A percentile compares a stretch with the other conserved stretches of the same genome.
phyloP scores from a whole-genome alignment of 2,113 vertebrate species.

The Corydoras maculifer region DNA sequence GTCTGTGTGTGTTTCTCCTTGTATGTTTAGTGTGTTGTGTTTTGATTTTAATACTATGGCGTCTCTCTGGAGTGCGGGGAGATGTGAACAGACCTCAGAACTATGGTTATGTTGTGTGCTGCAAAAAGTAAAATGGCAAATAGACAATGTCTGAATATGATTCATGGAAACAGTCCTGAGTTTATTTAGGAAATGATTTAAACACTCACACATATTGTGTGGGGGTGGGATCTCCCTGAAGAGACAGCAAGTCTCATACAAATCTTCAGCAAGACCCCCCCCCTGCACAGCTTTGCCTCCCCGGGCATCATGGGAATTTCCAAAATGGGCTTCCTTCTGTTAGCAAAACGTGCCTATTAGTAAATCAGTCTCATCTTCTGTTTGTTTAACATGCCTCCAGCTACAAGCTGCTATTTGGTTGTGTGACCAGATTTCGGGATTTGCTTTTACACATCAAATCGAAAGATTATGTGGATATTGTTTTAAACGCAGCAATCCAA shows the following conservation, averaged over 20 bases:
- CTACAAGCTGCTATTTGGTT: neutral
- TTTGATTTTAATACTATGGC: too few relatives aligned
- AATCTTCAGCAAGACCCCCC: constrained; percentile 9
- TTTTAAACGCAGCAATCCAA: too few relatives aligned
- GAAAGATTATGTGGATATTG: too few relatives aligned
- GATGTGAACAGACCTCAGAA: too few relatives aligned
- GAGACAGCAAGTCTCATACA: neutral
- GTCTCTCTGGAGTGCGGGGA: too few relatives aligned
- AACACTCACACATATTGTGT: neutral
- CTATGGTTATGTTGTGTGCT: too few relatives aligned
- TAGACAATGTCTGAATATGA: too few relatives aligned
- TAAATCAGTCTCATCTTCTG: constrained; percentile 7
- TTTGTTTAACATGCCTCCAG: neutral
- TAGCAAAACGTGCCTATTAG: constrained; percentile 7
- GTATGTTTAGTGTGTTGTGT: too few relatives aligned
- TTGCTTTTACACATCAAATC: constrained; percentile 19
- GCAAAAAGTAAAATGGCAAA: too few relatives aligned
- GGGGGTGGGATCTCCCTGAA: neutral
- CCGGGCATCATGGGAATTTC: constrained; percentile 9
- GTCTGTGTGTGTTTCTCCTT: too few relatives aligned
- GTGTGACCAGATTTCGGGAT: constrained; percentile 2
- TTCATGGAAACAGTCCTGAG: too few relatives aligned
- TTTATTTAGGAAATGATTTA: too few relatives aligned
- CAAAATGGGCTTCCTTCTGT: neutral
- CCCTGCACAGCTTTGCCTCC: constrained; percentile 9